Conservation (phyloP, 2,888 invertebrate species). For the Plebejus melissa region DNA sequence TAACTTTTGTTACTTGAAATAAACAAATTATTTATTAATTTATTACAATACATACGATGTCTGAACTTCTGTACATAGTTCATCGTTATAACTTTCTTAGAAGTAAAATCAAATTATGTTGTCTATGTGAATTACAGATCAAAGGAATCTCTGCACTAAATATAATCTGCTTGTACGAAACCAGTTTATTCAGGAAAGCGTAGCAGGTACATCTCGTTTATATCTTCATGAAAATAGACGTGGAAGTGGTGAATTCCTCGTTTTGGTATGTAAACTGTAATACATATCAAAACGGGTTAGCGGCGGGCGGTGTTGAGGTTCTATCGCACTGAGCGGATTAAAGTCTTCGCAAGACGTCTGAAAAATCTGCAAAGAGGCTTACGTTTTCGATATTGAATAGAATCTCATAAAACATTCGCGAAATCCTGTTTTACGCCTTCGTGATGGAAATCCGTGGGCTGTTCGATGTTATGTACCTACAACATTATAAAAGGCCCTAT, state of each 20-base stretch:
- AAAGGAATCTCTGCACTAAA: neutral
- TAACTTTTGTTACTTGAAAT: no score
- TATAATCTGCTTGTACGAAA: neutral
- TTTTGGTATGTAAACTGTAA: neutral
- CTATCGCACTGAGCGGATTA: conserved; percentile 52
- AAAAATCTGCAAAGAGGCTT: conserved; percentile 61
- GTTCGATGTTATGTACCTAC: neutral
- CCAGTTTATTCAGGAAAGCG: neutral
- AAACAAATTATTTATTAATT: no score
- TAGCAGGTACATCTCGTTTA: neutral
- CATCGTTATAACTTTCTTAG: no score
- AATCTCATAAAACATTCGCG: conserved; percentile 54
- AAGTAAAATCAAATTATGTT: no score
- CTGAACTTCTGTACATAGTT: no score
- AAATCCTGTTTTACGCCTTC: conserved; percentile 49
- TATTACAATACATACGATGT: neutral
- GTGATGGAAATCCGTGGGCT: conserved; percentile 40
- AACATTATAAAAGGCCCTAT: neutral
- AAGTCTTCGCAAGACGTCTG: conserved; percentile 54
- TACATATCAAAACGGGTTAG: conserved; percentile 1
- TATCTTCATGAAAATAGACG: neutral
- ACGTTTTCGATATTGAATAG: conserved; percentile 53
- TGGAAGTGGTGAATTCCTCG: neutral
- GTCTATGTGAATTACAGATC: no score
- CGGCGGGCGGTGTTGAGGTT: conserved; percentile 37